Evolutionary conservation across 2,888 invertebrate species (phyloP).

Genomic region (Bellardia bayeri): DNA sequence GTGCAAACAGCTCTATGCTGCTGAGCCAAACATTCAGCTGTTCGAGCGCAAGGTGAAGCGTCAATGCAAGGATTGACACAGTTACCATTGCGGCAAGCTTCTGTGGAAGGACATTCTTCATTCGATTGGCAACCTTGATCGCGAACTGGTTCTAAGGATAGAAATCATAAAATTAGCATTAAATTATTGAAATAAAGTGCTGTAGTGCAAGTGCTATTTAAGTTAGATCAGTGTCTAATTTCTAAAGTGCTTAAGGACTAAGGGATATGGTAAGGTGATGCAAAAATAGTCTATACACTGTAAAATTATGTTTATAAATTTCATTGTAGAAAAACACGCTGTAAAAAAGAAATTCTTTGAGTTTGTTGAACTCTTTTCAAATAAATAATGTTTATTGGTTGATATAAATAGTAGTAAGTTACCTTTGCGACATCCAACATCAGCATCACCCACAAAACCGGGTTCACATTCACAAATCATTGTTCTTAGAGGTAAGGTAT

Average conservation of each 20-base stretch:
- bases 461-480: constrained; percentile 94
- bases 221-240: constrained; percentile 30
- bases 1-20: constrained; percentile 91
- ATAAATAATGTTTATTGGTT: constrained; percentile 8
- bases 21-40: constrained; percentile 90
- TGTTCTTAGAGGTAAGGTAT: constrained; percentile 93
- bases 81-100: constrained; percentile 89
- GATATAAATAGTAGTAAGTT: constrained; percentile 76
- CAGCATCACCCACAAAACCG: constrained; percentile 94
- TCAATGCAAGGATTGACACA: constrained; percentile 91
- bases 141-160: constrained; percentile 78
- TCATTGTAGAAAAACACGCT: constrained; percentile 57
- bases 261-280: constrained; percentile 5
- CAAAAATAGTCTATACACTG: constrained; percentile 34
- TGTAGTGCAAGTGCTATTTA: constrained; percentile 46
- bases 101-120: constrained; percentile 89
- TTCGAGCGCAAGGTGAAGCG: constrained; percentile 89
- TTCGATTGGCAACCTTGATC: constrained; percentile 89
- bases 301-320: constrained; percentile 24
- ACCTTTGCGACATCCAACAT: constrained; percentile 93
- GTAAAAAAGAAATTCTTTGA: constrained; percentile 66
- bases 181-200: background rate
- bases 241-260: constrained; percentile 41
- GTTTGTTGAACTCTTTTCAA: constrained; percentile 28
- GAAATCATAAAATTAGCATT: background rate